These are phyloP conservation scores for Sinotaia quadrata DNA, from an alignment of 2,888 invertebrate species.

Conservation along the genomic window DNA sequence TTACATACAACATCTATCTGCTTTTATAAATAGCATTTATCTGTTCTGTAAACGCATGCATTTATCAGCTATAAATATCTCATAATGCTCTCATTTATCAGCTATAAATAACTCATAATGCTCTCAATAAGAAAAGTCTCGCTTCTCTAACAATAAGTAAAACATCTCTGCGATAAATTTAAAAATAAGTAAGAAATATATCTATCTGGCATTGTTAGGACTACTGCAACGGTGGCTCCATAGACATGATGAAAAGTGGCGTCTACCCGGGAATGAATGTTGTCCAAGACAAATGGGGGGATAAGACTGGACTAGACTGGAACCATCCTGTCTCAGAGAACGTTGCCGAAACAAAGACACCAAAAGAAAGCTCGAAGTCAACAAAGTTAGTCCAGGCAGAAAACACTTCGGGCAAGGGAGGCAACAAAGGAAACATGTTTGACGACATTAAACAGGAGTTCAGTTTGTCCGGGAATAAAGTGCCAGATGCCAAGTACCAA, in stretches of 20 bases:
- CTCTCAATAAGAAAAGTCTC: too few species aligned
- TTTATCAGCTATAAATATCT: too few species aligned
- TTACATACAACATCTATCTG: too few species aligned
- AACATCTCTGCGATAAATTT: too few species aligned
- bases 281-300: constrained; percentile 10
- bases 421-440: constrained; percentile 10
- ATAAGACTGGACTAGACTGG: neutral
- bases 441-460: constrained; percentile 26
- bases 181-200: too few species aligned
- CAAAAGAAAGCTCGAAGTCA: neutral
- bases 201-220: too few species aligned
- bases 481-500: constrained; percentile 26
- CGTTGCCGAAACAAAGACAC: neutral
- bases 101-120: too few species aligned
- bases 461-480: neutral
- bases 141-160: too few species aligned
- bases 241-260: constrained; percentile 25
- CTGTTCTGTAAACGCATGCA: too few species aligned
- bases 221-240: constrained; percentile 36
- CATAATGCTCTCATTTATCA: too few species aligned
- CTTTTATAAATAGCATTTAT: too few species aligned
- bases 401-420: neutral
- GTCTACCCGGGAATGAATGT: constrained; percentile 1
- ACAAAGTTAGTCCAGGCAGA: neutral
- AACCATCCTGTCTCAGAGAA: too few species aligned